A percentile compares a stretch with the other conserved stretches of the same genome.
phyloP scores from a whole-genome alignment of 2,888 invertebrate species.

The Pollenia labialis region DNA sequence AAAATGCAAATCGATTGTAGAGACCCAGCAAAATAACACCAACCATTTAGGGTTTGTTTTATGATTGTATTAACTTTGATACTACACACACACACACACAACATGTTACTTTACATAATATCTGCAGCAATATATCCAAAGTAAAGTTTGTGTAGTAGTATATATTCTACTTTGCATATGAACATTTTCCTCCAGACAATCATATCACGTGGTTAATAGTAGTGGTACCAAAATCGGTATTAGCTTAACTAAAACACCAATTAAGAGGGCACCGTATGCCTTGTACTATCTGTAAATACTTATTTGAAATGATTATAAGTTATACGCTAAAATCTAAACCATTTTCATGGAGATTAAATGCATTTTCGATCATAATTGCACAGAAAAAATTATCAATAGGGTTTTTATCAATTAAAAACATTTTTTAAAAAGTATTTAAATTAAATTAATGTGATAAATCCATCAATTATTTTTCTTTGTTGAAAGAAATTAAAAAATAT shows the following conservation, averaged over 20 bases:
- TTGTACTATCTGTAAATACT: constrained; percentile 10
- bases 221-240: background rate
- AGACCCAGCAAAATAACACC: constrained; percentile 12
- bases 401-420: no score
- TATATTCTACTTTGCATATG: background rate
- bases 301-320: constrained; percentile 1
- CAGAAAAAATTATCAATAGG: no score
- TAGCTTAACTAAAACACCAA: constrained; percentile 6
- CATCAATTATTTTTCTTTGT: no score
- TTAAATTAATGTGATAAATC: no score
- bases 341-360: background rate
- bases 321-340: background rate
- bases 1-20: constrained; percentile 35
- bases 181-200: constrained; percentile 17
- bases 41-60: constrained; percentile 29
- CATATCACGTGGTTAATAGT: constrained; percentile 23
- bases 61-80: constrained; percentile 20
- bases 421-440: no score
- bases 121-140: background rate
- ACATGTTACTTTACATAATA: no score
- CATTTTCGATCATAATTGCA: no score
- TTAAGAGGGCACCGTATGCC: background rate
- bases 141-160: background rate
- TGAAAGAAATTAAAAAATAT: no score
- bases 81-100: background rate